Base-by-base conservation (phyloP, 2,797 vertebrate species). In the Nannoperca obscura region DNA sequence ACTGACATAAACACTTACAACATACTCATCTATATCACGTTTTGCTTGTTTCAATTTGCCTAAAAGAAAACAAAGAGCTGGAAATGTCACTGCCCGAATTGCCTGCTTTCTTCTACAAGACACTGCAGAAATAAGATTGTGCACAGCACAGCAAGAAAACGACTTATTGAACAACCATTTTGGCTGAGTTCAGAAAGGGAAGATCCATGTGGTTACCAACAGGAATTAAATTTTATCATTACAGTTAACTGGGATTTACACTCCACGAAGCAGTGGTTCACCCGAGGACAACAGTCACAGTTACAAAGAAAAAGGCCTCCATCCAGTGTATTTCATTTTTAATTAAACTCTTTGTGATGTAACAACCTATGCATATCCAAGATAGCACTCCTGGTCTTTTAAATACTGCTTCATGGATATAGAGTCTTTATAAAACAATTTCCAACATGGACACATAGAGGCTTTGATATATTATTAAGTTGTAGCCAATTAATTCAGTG, bases 201-300 rank as follows among this genome's bases (percentile, higher is more conserved):
- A 65, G 62, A 61, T 78, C 32, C 54, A 65, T 69, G 65, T 67
- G 40, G 42, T 80, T 90, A 62, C 49, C 42, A 38, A 57, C 36
- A 53, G 57, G 20, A 85, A 79, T 82, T 66, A 44, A 13, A 84
- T 76, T 64, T 82, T 58, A 85, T 71, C 69, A 85, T 82, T 64
- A 76, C 71, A 69, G 74, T 62, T 80, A 68, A 61, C 12, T 22
- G 13, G 44, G 38, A 77, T 90, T 80, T 49, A 71, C 50, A 50
- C 54, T 71, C 57, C 9, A 44, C 5, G 24, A 71, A 67, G 42
- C 22, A 47, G 14, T 3, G 42, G 78, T 80, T 86, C 76, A 88
- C 50, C 44, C 47, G 49, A 90, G 74, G 60, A 84, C 57, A 69
- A 12, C n/a, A 67, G 10, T 68, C 22, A 36, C 44, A 58, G 20